Conservation (phyloP, 2,888 invertebrate species). For the Campaea margaritaria region DNA sequence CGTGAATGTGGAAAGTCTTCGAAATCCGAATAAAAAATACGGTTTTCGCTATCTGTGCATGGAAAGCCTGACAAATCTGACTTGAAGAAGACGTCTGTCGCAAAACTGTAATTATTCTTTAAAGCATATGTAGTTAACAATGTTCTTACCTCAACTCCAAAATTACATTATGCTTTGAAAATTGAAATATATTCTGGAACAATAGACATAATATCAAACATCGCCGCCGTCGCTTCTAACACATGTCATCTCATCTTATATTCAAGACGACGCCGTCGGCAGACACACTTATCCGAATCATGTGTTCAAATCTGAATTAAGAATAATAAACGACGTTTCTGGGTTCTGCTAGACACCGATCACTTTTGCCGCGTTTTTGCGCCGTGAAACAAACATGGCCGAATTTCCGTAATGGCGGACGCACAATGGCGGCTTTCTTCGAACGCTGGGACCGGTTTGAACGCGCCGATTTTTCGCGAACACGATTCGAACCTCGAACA, state of each 20-base stretch:
- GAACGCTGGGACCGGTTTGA: conserved; percentile 68
- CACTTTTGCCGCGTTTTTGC: conserved; percentile 72
- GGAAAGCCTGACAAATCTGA: too few relatives aligned
- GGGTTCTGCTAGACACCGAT: conserved; percentile 56
- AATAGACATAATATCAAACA: conserved; percentile 7
- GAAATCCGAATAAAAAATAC: too few relatives aligned
- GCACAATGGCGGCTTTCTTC: conserved; percentile 68
- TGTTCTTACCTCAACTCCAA: conserved; percentile 3
- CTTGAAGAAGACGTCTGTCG: too few relatives aligned
- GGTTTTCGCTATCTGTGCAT: too few relatives aligned
- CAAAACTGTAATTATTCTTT: too few relatives aligned
- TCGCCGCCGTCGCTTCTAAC: conserved; percentile 42
- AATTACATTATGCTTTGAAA: background rate
- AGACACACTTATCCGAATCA: conserved; percentile 50
- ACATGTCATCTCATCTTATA: conserved; percentile 45
- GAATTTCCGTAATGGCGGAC: conserved; percentile 77
- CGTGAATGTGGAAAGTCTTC: too few relatives aligned
- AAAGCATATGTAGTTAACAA: background rate
- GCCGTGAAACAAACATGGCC: conserved; percentile 74
- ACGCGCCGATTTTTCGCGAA: conserved; percentile 65
- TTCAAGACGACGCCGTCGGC: conserved; percentile 45
- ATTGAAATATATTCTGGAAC: background rate
- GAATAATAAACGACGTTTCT: conserved; percentile 53
- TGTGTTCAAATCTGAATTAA: conserved; percentile 52
- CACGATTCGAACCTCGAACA: conserved; percentile 57